phyloP scores from a whole-genome alignment of 1,140 invertebrate species.

The Odontomachus brunneus region DNA sequence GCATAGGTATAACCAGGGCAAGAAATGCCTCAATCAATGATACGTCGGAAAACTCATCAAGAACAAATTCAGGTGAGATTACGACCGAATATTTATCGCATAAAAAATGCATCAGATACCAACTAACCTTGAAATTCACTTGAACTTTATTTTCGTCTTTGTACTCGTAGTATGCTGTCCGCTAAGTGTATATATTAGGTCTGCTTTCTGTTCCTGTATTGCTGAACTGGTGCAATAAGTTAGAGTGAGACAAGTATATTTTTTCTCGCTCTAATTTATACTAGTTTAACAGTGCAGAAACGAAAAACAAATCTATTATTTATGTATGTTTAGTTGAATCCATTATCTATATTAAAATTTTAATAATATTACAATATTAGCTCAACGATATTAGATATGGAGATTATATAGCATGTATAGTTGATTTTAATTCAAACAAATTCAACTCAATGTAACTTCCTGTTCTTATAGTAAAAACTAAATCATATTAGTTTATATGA shows the following conservation, averaged over 20 bases:
- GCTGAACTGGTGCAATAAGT: no score
- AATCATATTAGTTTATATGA: background rate
- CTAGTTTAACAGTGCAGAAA: no score
- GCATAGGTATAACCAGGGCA: slow-evolving; percentile 92
- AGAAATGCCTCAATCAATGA: slow-evolving; percentile 92
- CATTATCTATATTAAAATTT: background rate
- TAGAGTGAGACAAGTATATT: no score
- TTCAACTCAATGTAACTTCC: background rate
- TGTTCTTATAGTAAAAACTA: slow-evolving; percentile 23
- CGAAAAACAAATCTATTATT: no score
- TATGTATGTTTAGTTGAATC: slow-evolving; percentile 5
- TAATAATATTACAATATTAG: background rate
- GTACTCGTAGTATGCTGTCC: slow-evolving; percentile 63
- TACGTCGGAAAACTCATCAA: slow-evolving; percentile 91
- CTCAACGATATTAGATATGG: background rate
- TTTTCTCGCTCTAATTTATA: no score
- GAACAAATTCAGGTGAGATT: slow-evolving; percentile 90
- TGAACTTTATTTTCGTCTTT: slow-evolving; percentile 63
- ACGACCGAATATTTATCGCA: background rate
- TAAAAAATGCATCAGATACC: slow-evolving; percentile 48
- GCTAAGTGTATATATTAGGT: slow-evolving; percentile 42
- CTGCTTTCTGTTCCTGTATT: no score
- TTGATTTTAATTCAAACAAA: background rate
- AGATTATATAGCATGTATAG: background rate
- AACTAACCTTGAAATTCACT: slow-evolving; percentile 73